These are phyloP conservation scores for Clarias laeviceps DNA, from an alignment of 2,797 vertebrate species.

Conservation along the genomic window DNA sequence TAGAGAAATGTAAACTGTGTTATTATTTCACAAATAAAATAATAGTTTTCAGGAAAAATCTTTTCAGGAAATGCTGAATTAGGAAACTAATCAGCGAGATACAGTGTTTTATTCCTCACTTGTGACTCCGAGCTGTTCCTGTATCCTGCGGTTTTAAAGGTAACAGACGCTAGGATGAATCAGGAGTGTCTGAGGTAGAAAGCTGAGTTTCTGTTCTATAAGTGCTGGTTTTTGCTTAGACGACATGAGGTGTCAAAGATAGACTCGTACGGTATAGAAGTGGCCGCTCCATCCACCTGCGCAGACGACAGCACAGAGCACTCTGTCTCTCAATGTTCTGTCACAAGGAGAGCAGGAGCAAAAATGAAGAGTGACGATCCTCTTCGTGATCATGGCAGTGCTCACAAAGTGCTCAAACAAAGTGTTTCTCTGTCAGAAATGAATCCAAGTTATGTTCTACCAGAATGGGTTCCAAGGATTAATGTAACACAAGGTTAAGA, in stretches of 20 bases:
- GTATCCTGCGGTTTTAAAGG: neutral
- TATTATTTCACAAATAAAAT: neutral
- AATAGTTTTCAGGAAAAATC: neutral
- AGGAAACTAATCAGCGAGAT: neutral
- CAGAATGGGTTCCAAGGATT: neutral
- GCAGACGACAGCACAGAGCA: neutral
- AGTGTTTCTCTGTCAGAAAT: neutral
- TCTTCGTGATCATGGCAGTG: neutral
- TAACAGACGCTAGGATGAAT: neutral
- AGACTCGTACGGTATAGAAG: neutral
- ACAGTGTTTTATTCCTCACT: neutral
- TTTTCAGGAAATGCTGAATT: neutral
- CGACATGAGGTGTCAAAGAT: constrained; percentile 21
- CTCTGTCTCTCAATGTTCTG: constrained; percentile 36
- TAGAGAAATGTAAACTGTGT: neutral
- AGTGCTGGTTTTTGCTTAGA: constrained; percentile 37
- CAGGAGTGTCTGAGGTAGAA: neutral
- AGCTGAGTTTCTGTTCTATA: constrained; percentile 17
- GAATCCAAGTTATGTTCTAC: neutral
- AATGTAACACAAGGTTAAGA: neutral
- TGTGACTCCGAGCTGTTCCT: neutral
- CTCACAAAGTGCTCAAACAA: neutral
- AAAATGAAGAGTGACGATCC: constrained; percentile 26
- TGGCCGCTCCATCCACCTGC: constrained; percentile 25
- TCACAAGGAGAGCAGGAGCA: constrained; percentile 26